Evolutionary conservation across 2,797 vertebrate genomes (phyloP), one percentile per base, ranked within the genome.

Genomic region (Thaleichthys pacificus): DNA sequence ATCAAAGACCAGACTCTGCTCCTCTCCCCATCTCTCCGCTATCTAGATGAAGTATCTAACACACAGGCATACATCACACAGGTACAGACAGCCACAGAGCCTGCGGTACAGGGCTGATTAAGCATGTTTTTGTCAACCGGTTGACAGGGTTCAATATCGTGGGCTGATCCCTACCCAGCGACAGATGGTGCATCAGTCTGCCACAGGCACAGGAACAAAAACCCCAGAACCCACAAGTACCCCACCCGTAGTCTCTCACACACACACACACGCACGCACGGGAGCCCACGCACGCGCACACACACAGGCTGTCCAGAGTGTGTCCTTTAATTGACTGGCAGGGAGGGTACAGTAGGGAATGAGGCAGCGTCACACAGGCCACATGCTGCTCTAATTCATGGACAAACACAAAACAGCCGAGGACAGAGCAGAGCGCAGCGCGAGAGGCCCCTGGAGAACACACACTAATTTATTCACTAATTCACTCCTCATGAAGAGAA

Each of bases 351-450:
- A 77, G 83, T 80, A 79, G 70, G 80, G 83, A 80, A 61, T 32
- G 56, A 68, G 42, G 42, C 12, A 2, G 71, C 72, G 49, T 61
- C 42, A 79, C 78, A 76, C 75, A 77, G 73, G 75, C 76, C 80
- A 84, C 80, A 82, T 82, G 78, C 76, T 77, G 78, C 66, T 75
- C 74, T 82, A 82, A 80, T 84, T 80, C 78, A 82, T 84, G 80
- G 76, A 72, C 80, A 84, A 84, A 79, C 76, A 84, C 83, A 84
- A 84, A 79, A 80, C 78, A 64, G 68, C 30, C 49, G 26, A 19
- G 2, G 30, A 35, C 7, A 64, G 30, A 38, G 61, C 6, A 30
- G 15, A 9, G 14, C 19, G 30, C 14, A 28, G 60, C 28, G 24
- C 22, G 60, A 17, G 26, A 17, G 26, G 58, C 54, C 54, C 54